Evolutionary conservation across 2,888 invertebrate species (phyloP).

Genomic region (Drymonia ruficornis): DNA sequence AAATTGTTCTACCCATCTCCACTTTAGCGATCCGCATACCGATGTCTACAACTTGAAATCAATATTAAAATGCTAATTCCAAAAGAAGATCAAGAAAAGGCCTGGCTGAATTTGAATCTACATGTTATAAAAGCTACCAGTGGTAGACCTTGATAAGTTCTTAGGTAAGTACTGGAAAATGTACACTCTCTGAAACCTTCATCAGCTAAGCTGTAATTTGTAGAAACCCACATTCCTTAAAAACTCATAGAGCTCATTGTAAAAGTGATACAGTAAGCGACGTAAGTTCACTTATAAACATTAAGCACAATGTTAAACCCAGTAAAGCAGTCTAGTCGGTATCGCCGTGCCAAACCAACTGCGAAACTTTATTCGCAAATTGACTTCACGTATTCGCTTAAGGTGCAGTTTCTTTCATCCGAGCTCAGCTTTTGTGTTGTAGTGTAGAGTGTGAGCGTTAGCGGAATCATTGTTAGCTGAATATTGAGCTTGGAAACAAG

Average conservation of each 20-base stretch:
- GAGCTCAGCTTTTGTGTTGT: conserved; percentile 56
- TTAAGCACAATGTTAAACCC: conserved; percentile 64
- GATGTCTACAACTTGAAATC: too few relatives aligned
- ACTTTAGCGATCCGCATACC: too few relatives aligned
- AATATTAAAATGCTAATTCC: too few relatives aligned
- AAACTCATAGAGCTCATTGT: conserved; percentile 27
- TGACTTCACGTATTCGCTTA: conserved; percentile 83
- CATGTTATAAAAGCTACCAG: background rate
- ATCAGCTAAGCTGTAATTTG: conserved; percentile 1
- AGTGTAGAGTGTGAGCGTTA: conserved; percentile 34
- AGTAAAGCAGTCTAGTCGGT: conserved; percentile 49
- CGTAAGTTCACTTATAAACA: conserved; percentile 54
- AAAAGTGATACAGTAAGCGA: conserved; percentile 44
- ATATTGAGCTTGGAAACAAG: too few relatives aligned
- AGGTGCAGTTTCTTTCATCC: conserved; percentile 82
- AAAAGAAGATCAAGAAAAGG: too few relatives aligned
- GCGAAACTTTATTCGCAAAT: conserved; percentile 81
- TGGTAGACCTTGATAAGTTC: too few relatives aligned
- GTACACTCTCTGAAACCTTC: too few relatives aligned
- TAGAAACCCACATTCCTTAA: conserved; percentile 1
- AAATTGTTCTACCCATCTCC: too few relatives aligned
- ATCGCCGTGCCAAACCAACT: conserved; percentile 68
- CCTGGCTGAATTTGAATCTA: too few relatives aligned
- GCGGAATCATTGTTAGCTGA: conserved; percentile 23
- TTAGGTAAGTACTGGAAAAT: too few relatives aligned